These are phyloP conservation scores for Bombus picipes DNA, from an alignment of 1,140 invertebrate genomes.

Conservation along the genomic window DNA sequence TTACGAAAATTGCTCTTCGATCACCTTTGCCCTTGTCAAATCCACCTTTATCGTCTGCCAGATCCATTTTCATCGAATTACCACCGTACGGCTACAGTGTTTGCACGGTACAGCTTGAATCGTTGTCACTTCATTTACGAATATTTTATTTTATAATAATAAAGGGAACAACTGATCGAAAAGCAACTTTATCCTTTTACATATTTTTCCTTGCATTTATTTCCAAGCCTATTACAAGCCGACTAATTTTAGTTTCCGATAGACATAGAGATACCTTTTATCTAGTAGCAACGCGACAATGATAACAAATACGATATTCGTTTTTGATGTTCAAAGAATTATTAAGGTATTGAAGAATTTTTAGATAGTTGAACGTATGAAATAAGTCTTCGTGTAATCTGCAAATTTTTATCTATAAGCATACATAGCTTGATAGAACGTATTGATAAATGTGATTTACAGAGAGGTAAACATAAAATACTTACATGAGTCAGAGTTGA, in stretches of 20 bases:
- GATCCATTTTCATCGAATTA: slow-evolving; percentile 4
- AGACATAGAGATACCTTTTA: no score
- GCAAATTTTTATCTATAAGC: background rate
- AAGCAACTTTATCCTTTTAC: background rate
- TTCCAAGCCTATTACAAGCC: no score
- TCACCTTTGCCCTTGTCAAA: background rate
- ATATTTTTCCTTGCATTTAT: no score
- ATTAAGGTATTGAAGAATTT: no score
- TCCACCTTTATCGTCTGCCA: background rate
- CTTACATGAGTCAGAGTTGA: background rate
- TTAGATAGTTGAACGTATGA: background rate
- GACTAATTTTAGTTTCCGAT: no score
- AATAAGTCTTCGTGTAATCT: background rate
- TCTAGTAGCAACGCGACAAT: no score
- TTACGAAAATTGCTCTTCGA: slow-evolving; percentile 1
- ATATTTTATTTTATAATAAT: background rate
- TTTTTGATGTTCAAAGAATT: no score
- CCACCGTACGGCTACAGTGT: no score
- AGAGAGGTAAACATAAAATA: background rate
- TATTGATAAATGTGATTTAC: background rate
- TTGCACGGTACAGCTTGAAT: background rate
- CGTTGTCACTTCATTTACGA: background rate
- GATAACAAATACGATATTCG: no score
- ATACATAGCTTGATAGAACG: background rate
- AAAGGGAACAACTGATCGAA: background rate